A percentile compares a stretch with the other conserved stretches of the same genome.
phyloP scores from a whole-genome alignment of 2,888 invertebrate species.

The Stictocephala bisonia region DNA sequence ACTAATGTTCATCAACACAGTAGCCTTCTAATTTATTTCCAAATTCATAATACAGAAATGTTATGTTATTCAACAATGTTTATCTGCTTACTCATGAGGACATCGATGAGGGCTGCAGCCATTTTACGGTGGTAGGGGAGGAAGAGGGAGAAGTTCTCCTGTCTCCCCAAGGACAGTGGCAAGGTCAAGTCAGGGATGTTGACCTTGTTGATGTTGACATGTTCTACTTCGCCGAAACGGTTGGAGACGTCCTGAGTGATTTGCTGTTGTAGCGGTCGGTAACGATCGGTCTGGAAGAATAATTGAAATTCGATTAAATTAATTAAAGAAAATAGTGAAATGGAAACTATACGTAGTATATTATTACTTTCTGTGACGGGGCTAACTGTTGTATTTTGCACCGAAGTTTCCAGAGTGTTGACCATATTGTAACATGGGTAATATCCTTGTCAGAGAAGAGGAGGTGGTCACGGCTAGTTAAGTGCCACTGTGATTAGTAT shows the following conservation, averaged over 20 bases:
- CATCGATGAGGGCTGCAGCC: slow-evolving; percentile 76
- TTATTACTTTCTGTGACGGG: no score
- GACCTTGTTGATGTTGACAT: slow-evolving; percentile 70
- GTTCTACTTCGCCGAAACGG: slow-evolving; percentile 69
- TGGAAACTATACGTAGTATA: neutral
- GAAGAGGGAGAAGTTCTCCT: slow-evolving; percentile 80
- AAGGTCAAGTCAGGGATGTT: slow-evolving; percentile 72
- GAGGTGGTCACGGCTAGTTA: no score
- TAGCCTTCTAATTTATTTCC: no score
- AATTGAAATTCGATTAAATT: slow-evolving; percentile 28
- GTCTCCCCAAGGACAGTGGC: slow-evolving; percentile 72
- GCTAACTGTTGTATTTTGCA: no score
- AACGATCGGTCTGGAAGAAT: slow-evolving; percentile 66
- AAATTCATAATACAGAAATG: no score
- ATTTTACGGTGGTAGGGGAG: slow-evolving; percentile 76
- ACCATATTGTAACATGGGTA: no score
- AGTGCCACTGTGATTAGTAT: no score
- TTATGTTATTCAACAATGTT: no score
- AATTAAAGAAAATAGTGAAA: neutral
- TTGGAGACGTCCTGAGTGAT: slow-evolving; percentile 69
- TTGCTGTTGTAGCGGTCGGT: slow-evolving; percentile 69
- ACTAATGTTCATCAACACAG: no score
- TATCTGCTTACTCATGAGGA: slow-evolving; percentile 71
- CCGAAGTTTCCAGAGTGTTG: no score
- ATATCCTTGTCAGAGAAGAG: no score